phyloP scores from a whole-genome alignment of 2,113 vertebrate species.

The Heterotilapia buettikoferi region DNA sequence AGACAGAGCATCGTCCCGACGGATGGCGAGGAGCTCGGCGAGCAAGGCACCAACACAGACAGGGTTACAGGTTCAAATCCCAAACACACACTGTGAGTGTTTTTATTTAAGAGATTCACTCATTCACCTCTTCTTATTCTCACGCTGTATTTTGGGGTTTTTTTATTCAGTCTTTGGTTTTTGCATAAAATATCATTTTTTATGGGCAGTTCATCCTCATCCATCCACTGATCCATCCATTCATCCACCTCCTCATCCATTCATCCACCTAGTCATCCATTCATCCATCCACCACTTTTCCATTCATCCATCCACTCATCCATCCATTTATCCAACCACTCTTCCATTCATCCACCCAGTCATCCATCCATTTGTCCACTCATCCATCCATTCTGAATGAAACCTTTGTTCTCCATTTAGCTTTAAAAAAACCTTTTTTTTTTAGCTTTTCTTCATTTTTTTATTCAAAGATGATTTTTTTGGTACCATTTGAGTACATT shows the following conservation, averaged over 20 bases:
- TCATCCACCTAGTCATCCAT: not conserved
- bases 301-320: not conserved
- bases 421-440: not conserved
- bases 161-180: not conserved
- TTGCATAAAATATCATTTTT: not conserved
- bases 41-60: not conserved
- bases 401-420: not conserved
- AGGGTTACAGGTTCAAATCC: not conserved
- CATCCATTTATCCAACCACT: accelerated
- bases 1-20: not conserved
- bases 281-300: not conserved
- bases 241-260: not conserved
- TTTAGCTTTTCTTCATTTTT: not conserved
- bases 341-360: no score
- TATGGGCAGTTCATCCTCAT: not conserved
- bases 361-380: no score
- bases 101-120: not conserved
- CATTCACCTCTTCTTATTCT: not conserved
- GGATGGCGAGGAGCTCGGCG: not conserved
- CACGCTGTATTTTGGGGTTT: not conserved
- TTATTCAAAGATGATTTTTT: not conserved
- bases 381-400: not conserved
- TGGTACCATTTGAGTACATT: not conserved
- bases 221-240: not conserved
- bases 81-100: not conserved